phyloP scores from a whole-genome alignment of 2,888 invertebrate genomes.

The Agrotis segetum region DNA sequence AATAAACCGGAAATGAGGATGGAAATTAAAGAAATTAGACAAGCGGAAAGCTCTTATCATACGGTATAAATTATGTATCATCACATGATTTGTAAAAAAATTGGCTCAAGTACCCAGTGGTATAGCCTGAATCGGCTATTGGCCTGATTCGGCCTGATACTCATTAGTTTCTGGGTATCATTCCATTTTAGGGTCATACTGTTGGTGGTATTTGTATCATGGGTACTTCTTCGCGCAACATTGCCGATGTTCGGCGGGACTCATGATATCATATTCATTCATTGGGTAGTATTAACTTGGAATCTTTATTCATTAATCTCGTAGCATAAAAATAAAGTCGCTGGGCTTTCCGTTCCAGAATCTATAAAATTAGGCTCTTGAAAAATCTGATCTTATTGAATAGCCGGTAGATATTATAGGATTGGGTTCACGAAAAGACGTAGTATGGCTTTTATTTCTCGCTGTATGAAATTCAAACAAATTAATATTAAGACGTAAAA shows the following conservation, averaged over 20 bases:
- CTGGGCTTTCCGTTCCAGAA: not conserved
- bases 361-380: not conserved
- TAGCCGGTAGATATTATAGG: not conserved
- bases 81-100: slow-evolving; percentile 21
- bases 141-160: not conserved
- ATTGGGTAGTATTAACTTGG: not conserved
- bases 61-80: not conserved
- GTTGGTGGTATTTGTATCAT: too few species aligned
- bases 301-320: too few species aligned
- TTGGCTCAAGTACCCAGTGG: slow-evolving; percentile 25
- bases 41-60: too few species aligned
- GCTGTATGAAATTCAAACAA: not conserved
- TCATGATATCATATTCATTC: not conserved
- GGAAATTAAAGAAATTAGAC: not conserved
- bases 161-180: too few species aligned
- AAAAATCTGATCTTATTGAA: not conserved
- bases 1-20: not conserved
- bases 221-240: not conserved
- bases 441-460: not conserved
- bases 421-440: not conserved
- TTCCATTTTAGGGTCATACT: too few species aligned
- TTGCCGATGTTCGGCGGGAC: not conserved
- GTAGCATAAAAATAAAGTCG: not conserved
- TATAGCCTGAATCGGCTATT: slow-evolving; percentile 2
- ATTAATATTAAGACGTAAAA: not conserved